Evolutionary conservation across 1,140 invertebrate genomes (phyloP), one percentile per base, ranked within the genome.

Genomic region (Drosophila jambulina): DNA sequence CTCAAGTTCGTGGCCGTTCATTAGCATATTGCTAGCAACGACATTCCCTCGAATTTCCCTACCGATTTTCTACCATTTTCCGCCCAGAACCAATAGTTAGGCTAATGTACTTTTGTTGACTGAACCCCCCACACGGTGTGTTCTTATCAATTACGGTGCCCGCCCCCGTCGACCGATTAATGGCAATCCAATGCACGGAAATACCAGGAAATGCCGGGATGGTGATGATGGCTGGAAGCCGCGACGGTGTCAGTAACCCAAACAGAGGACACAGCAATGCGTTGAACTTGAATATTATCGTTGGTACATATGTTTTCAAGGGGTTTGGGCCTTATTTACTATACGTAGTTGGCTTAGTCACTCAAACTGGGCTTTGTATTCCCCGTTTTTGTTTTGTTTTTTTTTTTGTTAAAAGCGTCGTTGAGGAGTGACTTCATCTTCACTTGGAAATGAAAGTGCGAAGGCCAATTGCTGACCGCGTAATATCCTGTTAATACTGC

Each of bases 1-100:
- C 85, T 88, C 84, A 88, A 88, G 84, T 88, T 88, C 84, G 85
- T 62, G 84, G 84, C 54, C 84, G 78, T 88, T 88, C 84, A 90
- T 88, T 88, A 88, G 80, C 84, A 90, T 90, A 81, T 90, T 78
- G 58, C 71, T 58, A 23, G 61, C 56, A 27, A 75, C 75, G 76
- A 57, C 56, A 53, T 48, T 61, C 38, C 27, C 61, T 32, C 61
- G 27, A 40, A 32, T 36, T 46, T 60, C 32, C 54, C 23, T 19
- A 27, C 32, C 34, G 8, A 36, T 48, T 45, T 51, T 53, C 48
- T 29, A 25, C 19, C 17, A 25, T 64, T 38, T 56, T 19, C 34
- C 25, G 9, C 29, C 46, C 46, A 48, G 0, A 48, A 27, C 42
- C 21, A 61, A 78, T 88, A 83, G 84, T 88, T 80, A 48, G 80